phyloP scores from a whole-genome alignment of 2,113 vertebrate genomes.

The Notarius quadriscutis region DNA sequence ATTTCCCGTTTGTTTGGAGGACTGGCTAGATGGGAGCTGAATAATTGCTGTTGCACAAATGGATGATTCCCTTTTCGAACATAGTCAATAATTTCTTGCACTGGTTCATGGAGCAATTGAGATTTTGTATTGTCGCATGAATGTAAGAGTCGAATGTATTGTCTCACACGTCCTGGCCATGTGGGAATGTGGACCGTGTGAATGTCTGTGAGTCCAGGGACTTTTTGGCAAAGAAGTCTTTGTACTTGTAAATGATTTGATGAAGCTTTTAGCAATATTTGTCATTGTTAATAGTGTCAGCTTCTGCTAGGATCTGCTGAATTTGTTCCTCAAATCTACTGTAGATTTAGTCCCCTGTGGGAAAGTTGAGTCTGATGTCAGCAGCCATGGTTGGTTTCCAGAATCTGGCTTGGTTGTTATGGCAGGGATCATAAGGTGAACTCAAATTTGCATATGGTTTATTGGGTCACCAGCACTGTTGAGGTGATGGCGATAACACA shows the following conservation, averaged over 20 bases:
- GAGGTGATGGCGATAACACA: no score
- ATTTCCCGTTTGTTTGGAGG: background rate
- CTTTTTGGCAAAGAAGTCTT: background rate
- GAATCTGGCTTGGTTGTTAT: no score
- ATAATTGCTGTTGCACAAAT: background rate
- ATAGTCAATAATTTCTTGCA: background rate
- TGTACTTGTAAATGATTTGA: background rate
- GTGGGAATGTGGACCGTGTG: background rate
- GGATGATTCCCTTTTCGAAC: background rate
- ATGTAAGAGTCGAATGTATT: background rate
- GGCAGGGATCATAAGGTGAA: no score
- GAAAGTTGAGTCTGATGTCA: no score
- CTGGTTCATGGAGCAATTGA: background rate
- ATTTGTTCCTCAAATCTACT: no score
- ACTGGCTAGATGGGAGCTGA: background rate
- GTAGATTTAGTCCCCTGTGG: no score
- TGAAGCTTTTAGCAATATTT: no score
- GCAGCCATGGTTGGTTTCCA: no score
- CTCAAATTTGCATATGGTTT: no score
- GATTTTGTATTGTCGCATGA: background rate
- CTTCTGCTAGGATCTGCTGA: no score
- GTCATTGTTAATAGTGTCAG: no score
- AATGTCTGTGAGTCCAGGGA: background rate
- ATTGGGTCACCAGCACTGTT: no score
- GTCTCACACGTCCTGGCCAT: background rate